Percentiles rank a stretch among this genome's conserved stretches.
phyloP scores from a whole-genome alignment of 2,797 vertebrate species.

The Phoxinus dragarum region DNA sequence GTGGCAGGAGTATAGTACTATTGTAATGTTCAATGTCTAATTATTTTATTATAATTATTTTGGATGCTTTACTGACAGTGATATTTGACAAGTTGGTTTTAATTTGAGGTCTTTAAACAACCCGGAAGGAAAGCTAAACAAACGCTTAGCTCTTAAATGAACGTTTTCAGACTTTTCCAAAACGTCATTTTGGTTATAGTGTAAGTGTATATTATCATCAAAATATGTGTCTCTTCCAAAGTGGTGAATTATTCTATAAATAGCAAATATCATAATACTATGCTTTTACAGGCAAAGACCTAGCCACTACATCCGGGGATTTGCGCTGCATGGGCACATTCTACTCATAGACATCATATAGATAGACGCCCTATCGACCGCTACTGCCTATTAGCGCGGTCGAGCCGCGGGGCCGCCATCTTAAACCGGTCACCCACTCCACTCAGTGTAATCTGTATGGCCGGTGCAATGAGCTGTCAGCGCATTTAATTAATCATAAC shows the following conservation, averaged over 20 bases:
- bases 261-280: not conserved
- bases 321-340: not conserved
- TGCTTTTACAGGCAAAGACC: not conserved
- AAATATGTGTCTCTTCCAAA: not conserved
- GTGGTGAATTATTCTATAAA: not conserved
- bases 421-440: too few species aligned
- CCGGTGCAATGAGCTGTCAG: too few species aligned
- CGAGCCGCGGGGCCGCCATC: too few species aligned
- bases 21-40: not conserved
- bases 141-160: not conserved
- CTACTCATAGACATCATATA: too few species aligned
- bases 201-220: not conserved
- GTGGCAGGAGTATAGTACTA: not conserved
- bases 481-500: too few species aligned
- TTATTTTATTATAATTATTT: not conserved
- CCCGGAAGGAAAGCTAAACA: slow-evolving; percentile 31
- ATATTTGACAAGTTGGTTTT: not conserved
- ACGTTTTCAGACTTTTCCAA: not conserved
- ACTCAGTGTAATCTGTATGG: too few species aligned
- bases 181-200: not conserved
- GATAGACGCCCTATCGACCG: too few species aligned
- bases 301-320: not conserved
- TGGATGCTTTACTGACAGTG: not conserved
- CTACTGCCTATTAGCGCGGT: too few species aligned
- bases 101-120: not conserved